These are phyloP conservation scores for Xylocopa sonorina DNA, from an alignment of 1,140 invertebrate genomes.

Conservation along the genomic window DNA sequence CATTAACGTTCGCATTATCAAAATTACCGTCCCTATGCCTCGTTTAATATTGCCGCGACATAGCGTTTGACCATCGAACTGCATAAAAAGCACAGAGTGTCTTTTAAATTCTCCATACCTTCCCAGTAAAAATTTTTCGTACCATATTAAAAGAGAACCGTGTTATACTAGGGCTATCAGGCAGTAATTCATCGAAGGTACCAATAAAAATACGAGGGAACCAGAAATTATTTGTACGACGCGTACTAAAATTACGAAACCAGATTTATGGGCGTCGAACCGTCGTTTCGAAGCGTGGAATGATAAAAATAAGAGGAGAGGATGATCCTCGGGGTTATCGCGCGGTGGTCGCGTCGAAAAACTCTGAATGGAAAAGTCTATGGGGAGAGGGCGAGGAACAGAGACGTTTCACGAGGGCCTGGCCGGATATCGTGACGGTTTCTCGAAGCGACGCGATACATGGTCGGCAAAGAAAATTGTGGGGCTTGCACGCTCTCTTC, in stretches of 20 bases:
- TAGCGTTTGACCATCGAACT: background rate
- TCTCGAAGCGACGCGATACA: conserved; percentile 36
- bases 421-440: conserved; percentile 25
- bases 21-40: conserved; percentile 36
- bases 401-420: background rate
- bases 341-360: conserved; percentile 1
- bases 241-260: no score
- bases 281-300: no score
- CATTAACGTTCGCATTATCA: conserved; percentile 51
- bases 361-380: background rate
- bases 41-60: conserved; percentile 34
- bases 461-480: conserved; percentile 29
- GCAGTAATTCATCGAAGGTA: no score
- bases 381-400: background rate
- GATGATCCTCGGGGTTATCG: conserved; percentile 6
- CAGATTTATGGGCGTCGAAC: no score
- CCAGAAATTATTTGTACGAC: no score
- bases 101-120: no score
- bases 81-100: background rate
- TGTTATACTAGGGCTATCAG: no score
- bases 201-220: no score
- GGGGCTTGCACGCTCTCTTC: conserved; percentile 43
- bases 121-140: background rate
- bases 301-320: background rate
- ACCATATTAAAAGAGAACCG: conserved; percentile 11